A percentile compares a stretch with the other conserved stretches of the same genome.
These are phyloP conservation scores for Epizoanthus ramosus DNA, from an alignment of 92 coral and sea anemone species.

Conservation along the genomic window DNA sequence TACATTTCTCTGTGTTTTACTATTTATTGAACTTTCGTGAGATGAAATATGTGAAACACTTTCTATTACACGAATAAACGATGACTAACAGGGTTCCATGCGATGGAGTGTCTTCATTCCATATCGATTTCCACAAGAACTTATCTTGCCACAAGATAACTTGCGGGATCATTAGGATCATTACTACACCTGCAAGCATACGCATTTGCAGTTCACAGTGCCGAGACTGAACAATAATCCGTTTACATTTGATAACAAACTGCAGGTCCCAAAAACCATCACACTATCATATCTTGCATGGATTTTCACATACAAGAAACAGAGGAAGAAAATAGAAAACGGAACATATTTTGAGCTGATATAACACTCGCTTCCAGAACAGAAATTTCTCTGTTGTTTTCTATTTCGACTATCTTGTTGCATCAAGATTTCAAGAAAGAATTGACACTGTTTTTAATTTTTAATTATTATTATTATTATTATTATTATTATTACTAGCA, in stretches of 20 bases:
- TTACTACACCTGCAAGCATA: no score
- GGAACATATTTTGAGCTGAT: no score
- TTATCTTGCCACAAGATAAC: slow-evolving; percentile 36
- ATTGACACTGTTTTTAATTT: no score
- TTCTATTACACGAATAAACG: neutral
- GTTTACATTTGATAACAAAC: slow-evolving; percentile 8
- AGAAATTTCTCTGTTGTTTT: no score
- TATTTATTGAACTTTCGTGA: neutral
- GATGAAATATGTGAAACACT: neutral
- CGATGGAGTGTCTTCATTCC: slow-evolving; percentile 50
- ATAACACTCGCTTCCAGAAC: no score
- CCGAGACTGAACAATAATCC: no score
- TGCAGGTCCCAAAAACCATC: slow-evolving; percentile 4
- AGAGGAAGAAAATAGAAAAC: slow-evolving; percentile 1
- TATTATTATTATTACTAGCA: no score
- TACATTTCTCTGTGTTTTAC: no score
- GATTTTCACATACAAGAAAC: slow-evolving; percentile 9
- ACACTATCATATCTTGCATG: neutral
- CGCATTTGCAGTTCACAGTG: neutral
- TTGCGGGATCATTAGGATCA: slow-evolving; percentile 37
- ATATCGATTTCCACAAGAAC: slow-evolving; percentile 50
- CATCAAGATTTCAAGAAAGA: no score
- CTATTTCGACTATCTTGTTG: no score
- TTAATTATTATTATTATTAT: no score
- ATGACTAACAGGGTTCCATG: slow-evolving; percentile 7